phyloP scores from a whole-genome alignment of 1,140 invertebrate genomes.

The Danaus melanippus region DNA sequence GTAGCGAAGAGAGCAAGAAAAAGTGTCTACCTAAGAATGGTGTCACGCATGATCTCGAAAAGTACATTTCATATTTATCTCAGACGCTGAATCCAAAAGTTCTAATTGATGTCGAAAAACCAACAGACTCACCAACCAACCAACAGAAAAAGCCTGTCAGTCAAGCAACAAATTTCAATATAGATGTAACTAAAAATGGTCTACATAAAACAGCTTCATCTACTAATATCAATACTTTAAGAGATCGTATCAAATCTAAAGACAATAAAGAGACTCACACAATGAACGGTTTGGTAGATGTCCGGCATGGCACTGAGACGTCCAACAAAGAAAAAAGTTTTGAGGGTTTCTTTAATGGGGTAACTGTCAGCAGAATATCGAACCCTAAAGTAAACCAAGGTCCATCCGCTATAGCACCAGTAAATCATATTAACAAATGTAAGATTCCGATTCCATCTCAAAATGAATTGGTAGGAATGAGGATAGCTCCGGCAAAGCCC shows the following conservation, averaged over 20 bases:
- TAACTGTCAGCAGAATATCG: constrained; percentile 43
- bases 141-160: constrained; percentile 23
- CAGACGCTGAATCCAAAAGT: constrained; percentile 66
- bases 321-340: constrained; percentile 35
- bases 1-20: constrained; percentile 51
- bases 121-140: constrained; percentile 39
- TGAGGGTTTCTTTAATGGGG: constrained; percentile 36
- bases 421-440: constrained; percentile 29
- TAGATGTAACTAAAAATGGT: constrained; percentile 28
- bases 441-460: constrained; percentile 48
- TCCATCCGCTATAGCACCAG: constrained; percentile 53
- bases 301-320: constrained; percentile 35
- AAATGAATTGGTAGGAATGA: constrained; percentile 33
- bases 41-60: constrained; percentile 61
- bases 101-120: constrained; percentile 56
- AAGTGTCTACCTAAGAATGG: constrained; percentile 63
- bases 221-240: constrained; percentile 34
- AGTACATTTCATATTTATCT: constrained; percentile 68
- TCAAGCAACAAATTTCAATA: constrained; percentile 18
- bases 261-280: constrained; percentile 40
- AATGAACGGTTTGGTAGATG: constrained; percentile 56
- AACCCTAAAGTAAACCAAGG: constrained; percentile 33
- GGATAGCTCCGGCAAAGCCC: constrained; percentile 41
- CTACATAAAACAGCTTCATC: constrained; percentile 31
- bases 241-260: constrained; percentile 44